These are phyloP conservation scores for Noctua comes DNA, from an alignment of 2,888 invertebrate genomes.

Conservation along the genomic window DNA sequence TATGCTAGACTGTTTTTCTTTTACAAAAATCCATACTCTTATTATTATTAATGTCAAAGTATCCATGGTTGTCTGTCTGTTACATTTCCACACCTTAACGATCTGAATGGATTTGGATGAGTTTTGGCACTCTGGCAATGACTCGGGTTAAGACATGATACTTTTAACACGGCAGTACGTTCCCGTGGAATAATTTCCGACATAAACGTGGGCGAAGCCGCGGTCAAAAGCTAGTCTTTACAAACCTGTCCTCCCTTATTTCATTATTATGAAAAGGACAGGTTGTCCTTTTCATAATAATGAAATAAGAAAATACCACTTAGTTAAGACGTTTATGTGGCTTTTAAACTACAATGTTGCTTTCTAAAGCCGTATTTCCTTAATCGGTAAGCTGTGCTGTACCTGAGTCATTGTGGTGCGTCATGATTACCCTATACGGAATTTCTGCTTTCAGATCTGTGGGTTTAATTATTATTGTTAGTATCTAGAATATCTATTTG, in stretches of 20 bases:
- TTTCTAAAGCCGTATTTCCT: constrained; percentile 23
- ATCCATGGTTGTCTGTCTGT: neutral
- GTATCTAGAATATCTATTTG: neutral
- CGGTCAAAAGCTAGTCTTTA: neutral
- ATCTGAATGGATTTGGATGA: neutral
- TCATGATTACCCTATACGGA: neutral
- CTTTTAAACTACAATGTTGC: neutral
- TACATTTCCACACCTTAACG: neutral
- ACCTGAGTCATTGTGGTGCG: constrained; percentile 19
- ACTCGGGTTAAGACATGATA: neutral
- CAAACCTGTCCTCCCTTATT: no score
- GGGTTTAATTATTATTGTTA: neutral
- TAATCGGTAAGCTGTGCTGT: neutral
- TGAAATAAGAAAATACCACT: neutral
- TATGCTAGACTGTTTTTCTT: neutral
- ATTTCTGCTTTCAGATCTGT: neutral
- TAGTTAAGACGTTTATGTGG: neutral
- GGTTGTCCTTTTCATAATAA: neutral
- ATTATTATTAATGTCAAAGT: neutral
- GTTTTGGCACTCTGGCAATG: neutral
- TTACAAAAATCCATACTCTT: neutral
- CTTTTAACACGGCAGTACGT: neutral
- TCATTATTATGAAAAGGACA: no score
- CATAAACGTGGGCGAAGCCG: neutral
- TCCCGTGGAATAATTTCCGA: neutral